These are phyloP conservation scores for Nothoprocta pentlandii DNA, from an alignment of 2,113 vertebrate genomes.

Conservation along the genomic window DNA sequence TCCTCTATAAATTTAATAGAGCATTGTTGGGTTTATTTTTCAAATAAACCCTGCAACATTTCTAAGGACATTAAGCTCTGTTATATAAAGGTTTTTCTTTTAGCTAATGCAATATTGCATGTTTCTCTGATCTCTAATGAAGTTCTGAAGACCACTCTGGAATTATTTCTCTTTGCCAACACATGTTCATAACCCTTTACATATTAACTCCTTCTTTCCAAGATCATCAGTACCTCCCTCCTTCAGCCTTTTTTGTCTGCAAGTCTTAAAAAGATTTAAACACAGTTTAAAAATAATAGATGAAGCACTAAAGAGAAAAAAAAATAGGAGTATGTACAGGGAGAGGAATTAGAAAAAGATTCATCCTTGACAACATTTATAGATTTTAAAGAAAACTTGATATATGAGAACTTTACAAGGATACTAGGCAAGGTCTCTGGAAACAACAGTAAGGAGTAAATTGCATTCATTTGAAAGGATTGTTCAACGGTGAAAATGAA, in stretches of 20 bases:
- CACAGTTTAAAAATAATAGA: background rate
- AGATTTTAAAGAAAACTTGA: background rate
- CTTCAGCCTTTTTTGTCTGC: background rate
- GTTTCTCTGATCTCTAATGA: conserved; percentile 37
- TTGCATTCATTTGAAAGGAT: background rate
- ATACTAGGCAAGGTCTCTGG: background rate
- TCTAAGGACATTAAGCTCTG: conserved; percentile 20
- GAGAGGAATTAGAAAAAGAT: background rate
- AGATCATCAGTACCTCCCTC: background rate
- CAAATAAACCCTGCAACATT: conserved; percentile 55
- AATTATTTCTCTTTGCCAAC: background rate
- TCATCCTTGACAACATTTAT: background rate
- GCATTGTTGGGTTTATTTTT: conserved; percentile 49
- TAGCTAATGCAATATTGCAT: conserved; percentile 40
- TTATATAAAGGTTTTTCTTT: background rate
- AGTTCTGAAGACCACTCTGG: conserved; percentile 7
- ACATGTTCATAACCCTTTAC: background rate
- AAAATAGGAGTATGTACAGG: background rate
- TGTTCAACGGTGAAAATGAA: background rate
- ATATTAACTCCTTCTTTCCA: background rate
- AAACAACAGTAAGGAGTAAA: background rate
- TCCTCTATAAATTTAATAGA: conserved; percentile 58
- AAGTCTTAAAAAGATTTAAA: background rate
- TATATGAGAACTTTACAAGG: background rate
- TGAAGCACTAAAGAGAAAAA: background rate